A percentile compares a stretch with the other conserved stretches of the same genome.
phyloP scores from a whole-genome alignment of 2,888 invertebrate genomes.

The Penaeus monodon region DNA sequence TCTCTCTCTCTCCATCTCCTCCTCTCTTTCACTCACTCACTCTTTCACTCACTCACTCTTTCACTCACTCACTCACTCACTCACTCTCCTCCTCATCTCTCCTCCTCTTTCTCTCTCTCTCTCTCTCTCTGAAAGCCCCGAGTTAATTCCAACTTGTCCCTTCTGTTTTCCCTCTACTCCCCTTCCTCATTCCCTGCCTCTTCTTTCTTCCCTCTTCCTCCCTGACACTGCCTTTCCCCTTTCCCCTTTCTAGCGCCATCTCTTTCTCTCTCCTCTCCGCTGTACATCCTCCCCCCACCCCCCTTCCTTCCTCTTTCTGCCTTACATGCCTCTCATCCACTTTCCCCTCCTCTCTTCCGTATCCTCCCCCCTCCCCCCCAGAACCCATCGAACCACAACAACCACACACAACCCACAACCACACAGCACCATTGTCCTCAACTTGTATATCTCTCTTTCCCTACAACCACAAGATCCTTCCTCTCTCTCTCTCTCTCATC shows the following conservation, averaged over 20 bases:
- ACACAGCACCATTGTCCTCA: too few relatives aligned
- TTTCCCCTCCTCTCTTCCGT: not conserved
- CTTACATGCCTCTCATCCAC: not conserved
- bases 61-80: too few relatives aligned
- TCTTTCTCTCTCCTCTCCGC: not conserved
- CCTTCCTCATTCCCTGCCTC: not conserved
- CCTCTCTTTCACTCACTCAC: too few relatives aligned
- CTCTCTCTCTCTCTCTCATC: not conserved
- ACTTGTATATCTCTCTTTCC: too few relatives aligned
- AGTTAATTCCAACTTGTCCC: conserved; percentile 1
- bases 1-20: too few relatives aligned
- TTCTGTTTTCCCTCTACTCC: not conserved
- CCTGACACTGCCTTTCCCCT: not conserved
- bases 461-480: too few relatives aligned
- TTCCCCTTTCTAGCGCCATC: not conserved
- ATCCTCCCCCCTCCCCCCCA: not conserved
- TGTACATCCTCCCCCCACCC: not conserved
- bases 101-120: not conserved
- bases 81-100: too few relatives aligned
- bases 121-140: too few relatives aligned
- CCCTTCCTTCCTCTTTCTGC: not conserved
- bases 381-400: too few relatives aligned
- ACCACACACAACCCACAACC: too few relatives aligned
- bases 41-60: too few relatives aligned
- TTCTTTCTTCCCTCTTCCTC: not conserved